Base-by-base conservation (phyloP, 2,888 invertebrate species). In the Hypena proboscidalis region DNA sequence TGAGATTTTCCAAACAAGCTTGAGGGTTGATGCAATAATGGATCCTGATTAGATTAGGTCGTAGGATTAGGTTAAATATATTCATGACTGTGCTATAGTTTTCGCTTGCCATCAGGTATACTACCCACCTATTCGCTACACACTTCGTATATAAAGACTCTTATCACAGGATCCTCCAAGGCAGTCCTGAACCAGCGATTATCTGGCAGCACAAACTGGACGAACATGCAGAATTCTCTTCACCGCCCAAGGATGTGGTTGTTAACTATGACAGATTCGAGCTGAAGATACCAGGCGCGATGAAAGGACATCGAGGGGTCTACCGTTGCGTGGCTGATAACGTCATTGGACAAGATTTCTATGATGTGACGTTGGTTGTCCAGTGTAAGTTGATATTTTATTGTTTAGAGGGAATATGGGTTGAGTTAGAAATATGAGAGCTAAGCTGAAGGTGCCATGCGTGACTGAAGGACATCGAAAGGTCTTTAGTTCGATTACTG, bases 291-390 rank as follows among this genome's bases (percentile, higher is more conserved):
- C 10, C 56, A 0, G 57, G 79, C 35, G 81, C 87, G 0, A 67
- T 60, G 1, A 57, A 81, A 2, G 38, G 61, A 0, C 67, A 85
- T n/a, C 58, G 51, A 0, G 90, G 90, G 0, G 20, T 57, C 0
- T 91, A 90, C 40, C 70, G 80, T 5, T 91, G 91, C 61, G 34
- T 65, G 0, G 90, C 83, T 0, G 61, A 70, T 1, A 91, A 90
- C 58, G 60, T 75, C 0, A 31, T 87, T 0, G 90, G 86, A 3
- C 62, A 47, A 31, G 90, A 91, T 54, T 29, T 30, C 0, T 73
- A 80, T 52, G 72, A 78, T 2, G 58, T 80, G 0, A 35, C 49
- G 20, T 38, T 91, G 8, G 53, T 72, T 10, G 84, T 91, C 1
- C 82, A 83, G 32, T 83, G 91, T 91, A 73, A 84, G 86, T 80